Base-by-base conservation (phyloP, 1,140 invertebrate species). In the Saccostrea echinata region DNA sequence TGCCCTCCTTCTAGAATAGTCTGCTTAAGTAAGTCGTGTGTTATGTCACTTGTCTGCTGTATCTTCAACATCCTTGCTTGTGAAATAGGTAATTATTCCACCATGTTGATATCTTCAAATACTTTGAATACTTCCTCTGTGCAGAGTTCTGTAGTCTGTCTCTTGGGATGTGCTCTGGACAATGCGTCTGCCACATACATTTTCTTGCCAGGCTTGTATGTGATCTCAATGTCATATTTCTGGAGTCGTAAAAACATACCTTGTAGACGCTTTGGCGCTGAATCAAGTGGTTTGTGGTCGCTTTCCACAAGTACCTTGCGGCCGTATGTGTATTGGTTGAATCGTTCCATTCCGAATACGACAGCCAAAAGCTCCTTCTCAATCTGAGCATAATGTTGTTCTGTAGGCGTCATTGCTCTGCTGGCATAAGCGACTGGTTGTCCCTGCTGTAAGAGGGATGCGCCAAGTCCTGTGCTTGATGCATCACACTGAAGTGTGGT, bases 341-440 rank as follows among this genome's bases (percentile, higher is more conserved):
- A 95, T 82, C 94, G 93, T 52, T 95, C 86, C 61, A 88, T 84
- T 13, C 93, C 93, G 91, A 92, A 94, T 4, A 92, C 84, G 0
- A 95, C 93, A 52, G 93, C 93, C 51, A 95, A 87, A 6, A 94
- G 84, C 51, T 91, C 90, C 76, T 89, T 90, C 76, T 92, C n/a
- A 82, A 91, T 92, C 61, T 90, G 90, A 8, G 89, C 84, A 81
- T 92, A 92, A 21, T 86, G 35, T 13, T 51, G 71, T 84, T 92
- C 90, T 3, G 88, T 86, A n/a, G 61, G 13, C 27, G 84, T 91
- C 8, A 93, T 61, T 21, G 91, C 55, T 27, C 91, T 27, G 16
- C 82, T 89, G 6, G 90, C 88, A 80, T 89, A 91, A 51, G 90
- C 91, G 21, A 93, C 55, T 33, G 91, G 89, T 84, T 88, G 85